Base-by-base conservation (phyloP, 2,113 vertebrate genomes). In the Lepidothrix coronata region DNA sequence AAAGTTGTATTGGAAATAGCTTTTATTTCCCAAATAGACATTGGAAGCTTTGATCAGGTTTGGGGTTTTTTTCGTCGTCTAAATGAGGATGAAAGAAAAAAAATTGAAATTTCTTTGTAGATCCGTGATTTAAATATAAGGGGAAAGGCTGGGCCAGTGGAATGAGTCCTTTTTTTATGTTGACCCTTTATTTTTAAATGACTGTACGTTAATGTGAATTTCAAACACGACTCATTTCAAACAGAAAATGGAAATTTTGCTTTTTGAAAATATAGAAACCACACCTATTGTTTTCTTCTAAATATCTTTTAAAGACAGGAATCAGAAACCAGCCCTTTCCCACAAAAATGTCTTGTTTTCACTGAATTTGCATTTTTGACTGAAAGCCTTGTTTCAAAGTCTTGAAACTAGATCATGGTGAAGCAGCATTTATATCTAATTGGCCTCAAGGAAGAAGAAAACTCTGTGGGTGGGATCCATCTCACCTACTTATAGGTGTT, bases 361-460 rank as follows among this genome's bases (percentile, higher is more conserved):
- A 88, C 51, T 46, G 37, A 89, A 97, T 96, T 97, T 96, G 84
- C 92, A 96, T 96, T 91, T 97, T 92, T 93, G 85, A 96, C 92
- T 96, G 95, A 96, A 96, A 95, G 93, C 86, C 76, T 81, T 44
- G 61, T 95, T 95, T 96, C 86, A 87, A 91, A 95, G 89, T 81
- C 89, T 95, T 91, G 93, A 96, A 97, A 95, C 67, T 72, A 87
- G 94, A 95, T 95, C 86, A 71, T 1, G 59, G 91, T 48, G 65
- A 84, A 92, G 68, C 76, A 87, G 68, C 70, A 37, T 88, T 93
- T 97, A 72, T 95, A 96, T 92, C 96, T 95, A 95, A 89, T 86
- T 95, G 89, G 96, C 96, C 95, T 91, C 39, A 23, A 93, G 96
- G 89, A 93, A 96, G 80, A 91, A 41, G 86, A 77, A 78, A 95